Conservation (phyloP, 35 echinoderm and acorn worm species). For the Chiridota heheva region DNA sequence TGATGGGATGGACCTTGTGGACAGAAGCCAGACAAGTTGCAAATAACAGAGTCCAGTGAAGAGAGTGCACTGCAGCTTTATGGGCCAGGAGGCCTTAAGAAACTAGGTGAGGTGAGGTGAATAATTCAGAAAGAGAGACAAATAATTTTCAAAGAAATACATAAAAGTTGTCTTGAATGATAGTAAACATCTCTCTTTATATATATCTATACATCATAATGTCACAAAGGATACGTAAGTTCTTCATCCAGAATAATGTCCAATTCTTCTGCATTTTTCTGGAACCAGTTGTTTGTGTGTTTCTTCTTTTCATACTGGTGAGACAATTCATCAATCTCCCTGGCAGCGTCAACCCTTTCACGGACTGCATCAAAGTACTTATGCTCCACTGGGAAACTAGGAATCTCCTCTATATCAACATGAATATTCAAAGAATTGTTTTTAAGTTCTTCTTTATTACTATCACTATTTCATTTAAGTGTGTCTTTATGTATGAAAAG, state of each 20-base stretch:
- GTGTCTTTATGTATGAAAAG: background rate
- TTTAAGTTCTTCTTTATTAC: background rate
- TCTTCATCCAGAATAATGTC: constrained; percentile 87
- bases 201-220: background rate
- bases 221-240: constrained; percentile 80
- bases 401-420: constrained; percentile 68
- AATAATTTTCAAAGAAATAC: too few species aligned
- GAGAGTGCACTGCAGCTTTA: too few species aligned
- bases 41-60: too few species aligned
- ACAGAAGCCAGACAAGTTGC: too few species aligned
- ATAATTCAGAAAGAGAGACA: too few species aligned
- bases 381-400: constrained; percentile 69
- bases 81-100: too few species aligned
- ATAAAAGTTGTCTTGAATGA: too few species aligned
- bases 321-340: constrained; percentile 61
- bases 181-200: too few species aligned
- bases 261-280: constrained; percentile 77
- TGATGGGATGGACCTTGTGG: too few species aligned
- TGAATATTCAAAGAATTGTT: background rate
- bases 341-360: constrained; percentile 59
- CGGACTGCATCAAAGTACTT: constrained; percentile 67
- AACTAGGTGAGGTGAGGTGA: too few species aligned
- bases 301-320: constrained; percentile 72
- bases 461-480: background rate
- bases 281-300: constrained; percentile 85